Conservation (phyloP, 2,888 invertebrate genomes). For the Drosophila atripex region DNA sequence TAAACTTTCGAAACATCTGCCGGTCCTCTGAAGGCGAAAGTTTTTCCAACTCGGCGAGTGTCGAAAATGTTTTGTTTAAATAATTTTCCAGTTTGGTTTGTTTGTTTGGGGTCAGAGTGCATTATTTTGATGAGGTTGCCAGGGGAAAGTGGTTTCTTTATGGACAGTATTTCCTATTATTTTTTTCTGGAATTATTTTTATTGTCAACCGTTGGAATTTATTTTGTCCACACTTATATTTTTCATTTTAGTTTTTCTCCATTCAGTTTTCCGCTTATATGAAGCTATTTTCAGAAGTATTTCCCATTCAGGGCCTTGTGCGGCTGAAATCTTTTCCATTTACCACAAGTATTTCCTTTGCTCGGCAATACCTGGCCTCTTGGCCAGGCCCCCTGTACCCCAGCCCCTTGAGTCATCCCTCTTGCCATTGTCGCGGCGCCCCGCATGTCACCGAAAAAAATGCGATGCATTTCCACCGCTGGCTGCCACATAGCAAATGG, state of each 20-base stretch:
- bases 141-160: slow-evolving; percentile 2
- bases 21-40: slow-evolving; percentile 21
- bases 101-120: slow-evolving; percentile 13
- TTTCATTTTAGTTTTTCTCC: neutral
- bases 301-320: slow-evolving; percentile 31
- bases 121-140: slow-evolving; percentile 32
- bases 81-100: slow-evolving; percentile 2
- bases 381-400: neutral
- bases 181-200: neutral
- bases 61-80: slow-evolving; percentile 32
- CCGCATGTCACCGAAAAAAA: slow-evolving; percentile 67
- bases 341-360: slow-evolving; percentile 35
- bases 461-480: slow-evolving; percentile 71
- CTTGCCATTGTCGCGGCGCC: slow-evolving; percentile 58
- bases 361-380: slow-evolving; percentile 32
- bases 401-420: neutral
- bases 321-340: slow-evolving; percentile 39
- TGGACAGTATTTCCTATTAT: neutral
- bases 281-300: slow-evolving; percentile 24
- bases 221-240: neutral
- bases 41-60: slow-evolving; percentile 12
- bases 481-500: slow-evolving; percentile 48
- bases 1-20: slow-evolving; percentile 26
- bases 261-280: slow-evolving; percentile 21
- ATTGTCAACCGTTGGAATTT: neutral